A percentile compares a stretch with the other conserved stretches of the same genome.
Evolutionary conservation across 2,797 vertebrate species (phyloP).

Genomic region (Cheracebus regulus): DNA sequence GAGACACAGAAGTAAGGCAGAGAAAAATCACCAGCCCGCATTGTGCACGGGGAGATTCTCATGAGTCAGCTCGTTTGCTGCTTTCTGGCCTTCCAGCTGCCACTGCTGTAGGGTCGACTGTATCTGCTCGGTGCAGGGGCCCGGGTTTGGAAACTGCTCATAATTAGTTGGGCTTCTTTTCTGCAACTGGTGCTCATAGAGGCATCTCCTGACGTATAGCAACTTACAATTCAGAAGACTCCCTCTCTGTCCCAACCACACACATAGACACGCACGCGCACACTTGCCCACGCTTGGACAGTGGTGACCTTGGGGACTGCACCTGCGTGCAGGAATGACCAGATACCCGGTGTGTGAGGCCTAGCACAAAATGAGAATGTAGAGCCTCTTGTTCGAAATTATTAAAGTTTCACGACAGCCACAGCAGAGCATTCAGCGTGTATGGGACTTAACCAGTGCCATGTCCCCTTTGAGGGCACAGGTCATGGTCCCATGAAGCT

Average conservation of each 20-base stretch:
- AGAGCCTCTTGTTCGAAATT: background rate
- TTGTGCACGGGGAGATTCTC: constrained; percentile 79
- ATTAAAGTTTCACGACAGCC: too few relatives aligned
- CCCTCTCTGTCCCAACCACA: background rate
- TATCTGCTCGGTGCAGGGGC: constrained; percentile 75
- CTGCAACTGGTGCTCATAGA: constrained; percentile 75
- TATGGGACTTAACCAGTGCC: fast-evolving
- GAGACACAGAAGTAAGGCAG: constrained; percentile 81
- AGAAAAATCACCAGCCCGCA: constrained; percentile 81
- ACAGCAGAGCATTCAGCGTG: fast-evolving
- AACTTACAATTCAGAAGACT: background rate
- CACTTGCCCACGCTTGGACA: background rate
- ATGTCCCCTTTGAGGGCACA: fast-evolving
- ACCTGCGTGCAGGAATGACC: fast-evolving
- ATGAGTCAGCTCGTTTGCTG: constrained; percentile 84
- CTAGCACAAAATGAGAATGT: background rate
- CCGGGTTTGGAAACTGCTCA: constrained; percentile 77
- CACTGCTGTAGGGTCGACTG: constrained; percentile 71
- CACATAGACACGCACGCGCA: fast-evolving
- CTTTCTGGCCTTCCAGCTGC: constrained; percentile 78
- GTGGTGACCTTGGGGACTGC: background rate
- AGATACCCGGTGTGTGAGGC: fast-evolving
- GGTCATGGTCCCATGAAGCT: fast-evolving
- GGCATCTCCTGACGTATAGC: constrained; percentile 57
- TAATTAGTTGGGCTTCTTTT: constrained; percentile 80